Conservation (phyloP, 1,140 invertebrate genomes). For the Archegozetes longisetosus region DNA sequence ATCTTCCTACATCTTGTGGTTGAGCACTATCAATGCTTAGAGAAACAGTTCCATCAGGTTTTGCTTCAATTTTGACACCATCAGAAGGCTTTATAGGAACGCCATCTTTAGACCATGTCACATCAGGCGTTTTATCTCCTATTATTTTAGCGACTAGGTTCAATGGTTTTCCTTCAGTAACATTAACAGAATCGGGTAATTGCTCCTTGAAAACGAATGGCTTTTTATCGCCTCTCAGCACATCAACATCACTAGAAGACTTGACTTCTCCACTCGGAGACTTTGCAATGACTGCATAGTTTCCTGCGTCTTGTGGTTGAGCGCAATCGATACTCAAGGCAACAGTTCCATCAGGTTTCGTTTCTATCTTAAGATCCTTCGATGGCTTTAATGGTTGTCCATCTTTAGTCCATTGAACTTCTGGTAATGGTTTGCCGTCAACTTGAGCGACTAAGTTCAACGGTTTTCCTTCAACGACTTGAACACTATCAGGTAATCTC, state of each 20-base stretch:
- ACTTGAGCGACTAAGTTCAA: slow-evolving; percentile 53
- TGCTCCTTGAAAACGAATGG: background rate
- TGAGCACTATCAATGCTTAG: slow-evolving; percentile 26
- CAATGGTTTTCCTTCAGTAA: slow-evolving; percentile 55
- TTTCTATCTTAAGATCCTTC: slow-evolving; percentile 15
- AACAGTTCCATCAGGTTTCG: background rate
- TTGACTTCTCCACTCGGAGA: slow-evolving; percentile 32
- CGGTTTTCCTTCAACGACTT: slow-evolving; percentile 53
- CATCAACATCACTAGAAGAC: background rate
- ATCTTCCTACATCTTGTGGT: slow-evolving; percentile 35
- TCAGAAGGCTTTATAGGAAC: background rate
- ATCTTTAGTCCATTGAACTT: slow-evolving; percentile 16
- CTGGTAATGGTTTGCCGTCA: slow-evolving; percentile 2
- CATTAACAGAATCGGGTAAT: slow-evolving; percentile 25
- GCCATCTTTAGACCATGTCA: slow-evolving; percentile 17
- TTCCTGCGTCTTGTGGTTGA: slow-evolving; percentile 62
- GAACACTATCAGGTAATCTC: slow-evolving; percentile 5
- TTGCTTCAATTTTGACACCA: slow-evolving; percentile 20
- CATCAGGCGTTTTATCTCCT: slow-evolving; percentile 9
- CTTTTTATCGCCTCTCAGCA: background rate
- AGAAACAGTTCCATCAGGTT: slow-evolving; percentile 29
- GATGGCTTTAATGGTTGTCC: background rate
- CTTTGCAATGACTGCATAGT: slow-evolving; percentile 74
- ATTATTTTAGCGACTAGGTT: slow-evolving; percentile 48
- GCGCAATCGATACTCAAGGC: slow-evolving; percentile 58